Evolutionary conservation across 2,888 invertebrate genomes (phyloP).

Genomic region (Dastarcus helophoroides): DNA sequence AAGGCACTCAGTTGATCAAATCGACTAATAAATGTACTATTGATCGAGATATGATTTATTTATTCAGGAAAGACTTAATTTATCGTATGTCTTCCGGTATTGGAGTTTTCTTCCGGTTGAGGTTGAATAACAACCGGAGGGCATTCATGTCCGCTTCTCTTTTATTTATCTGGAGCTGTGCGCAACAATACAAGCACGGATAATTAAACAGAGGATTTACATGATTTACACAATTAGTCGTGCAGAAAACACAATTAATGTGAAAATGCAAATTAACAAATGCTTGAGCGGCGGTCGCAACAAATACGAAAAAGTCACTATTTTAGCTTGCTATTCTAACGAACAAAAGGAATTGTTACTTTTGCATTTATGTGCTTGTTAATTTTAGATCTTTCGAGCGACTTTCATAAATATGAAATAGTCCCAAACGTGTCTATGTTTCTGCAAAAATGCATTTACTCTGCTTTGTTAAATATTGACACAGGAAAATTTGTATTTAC

Average conservation of each 20-base stretch:
- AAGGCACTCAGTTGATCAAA: no score
- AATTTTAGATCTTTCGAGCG: no score
- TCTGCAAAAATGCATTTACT: no score
- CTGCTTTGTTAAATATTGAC: no score
- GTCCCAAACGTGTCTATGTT: no score
- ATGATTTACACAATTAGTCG: conserved; percentile 35
- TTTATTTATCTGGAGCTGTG: conserved; percentile 8
- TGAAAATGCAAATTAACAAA: conserved; percentile 29
- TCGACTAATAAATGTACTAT: no score
- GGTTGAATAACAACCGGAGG: conserved; percentile 8
- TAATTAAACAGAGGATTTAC: conserved; percentile 31
- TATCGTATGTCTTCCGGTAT: conserved; percentile 18
- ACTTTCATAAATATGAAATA: no score
- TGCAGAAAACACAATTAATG: conserved; percentile 31
- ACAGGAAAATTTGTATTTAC: no score
- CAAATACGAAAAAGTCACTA: no score
- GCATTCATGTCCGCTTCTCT: conserved; percentile 7
- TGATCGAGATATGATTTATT: conserved; percentile 13
- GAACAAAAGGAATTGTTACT: no score
- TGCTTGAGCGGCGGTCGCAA: conserved; percentile 17
- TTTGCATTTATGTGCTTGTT: no score
- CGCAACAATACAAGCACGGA: conserved; percentile 11
- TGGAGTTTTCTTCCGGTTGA: conserved; percentile 11
- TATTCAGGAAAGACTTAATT: conserved; percentile 20
- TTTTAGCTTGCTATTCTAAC: no score